Evolutionary conservation across 2,888 invertebrate species (phyloP).

Genomic region (Drosophila barbarae): DNA sequence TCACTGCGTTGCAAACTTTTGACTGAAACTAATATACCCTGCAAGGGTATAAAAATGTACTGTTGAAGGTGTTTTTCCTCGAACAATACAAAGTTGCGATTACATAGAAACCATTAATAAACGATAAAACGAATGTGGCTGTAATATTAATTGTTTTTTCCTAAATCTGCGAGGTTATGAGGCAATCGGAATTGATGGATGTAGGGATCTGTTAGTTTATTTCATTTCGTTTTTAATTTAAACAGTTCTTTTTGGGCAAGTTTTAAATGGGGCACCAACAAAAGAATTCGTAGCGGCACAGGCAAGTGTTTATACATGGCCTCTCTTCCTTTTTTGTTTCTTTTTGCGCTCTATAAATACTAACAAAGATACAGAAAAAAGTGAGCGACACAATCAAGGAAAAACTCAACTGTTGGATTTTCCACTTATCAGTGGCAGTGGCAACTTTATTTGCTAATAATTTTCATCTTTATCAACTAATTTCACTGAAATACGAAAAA

Average conservation of each 20-base stretch:
- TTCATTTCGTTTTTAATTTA: constrained; percentile 1
- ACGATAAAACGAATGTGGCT: background rate
- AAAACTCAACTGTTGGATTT: background rate
- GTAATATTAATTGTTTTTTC: background rate
- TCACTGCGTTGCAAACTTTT: no score
- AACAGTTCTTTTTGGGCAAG: background rate
- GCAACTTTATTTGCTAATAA: background rate
- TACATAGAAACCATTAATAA: background rate
- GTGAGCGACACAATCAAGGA: background rate
- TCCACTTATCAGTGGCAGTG: background rate
- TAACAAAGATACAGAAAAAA: constrained; percentile 18
- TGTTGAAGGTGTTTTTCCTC: background rate
- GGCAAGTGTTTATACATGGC: constrained; percentile 11
- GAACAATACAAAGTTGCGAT: background rate
- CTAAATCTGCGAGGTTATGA: background rate
- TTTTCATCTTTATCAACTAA: background rate
- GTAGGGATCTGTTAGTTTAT: background rate
- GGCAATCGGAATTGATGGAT: background rate
- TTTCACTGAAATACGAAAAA: background rate
- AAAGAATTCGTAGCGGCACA: background rate
- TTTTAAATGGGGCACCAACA: constrained; percentile 12
- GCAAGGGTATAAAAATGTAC: background rate
- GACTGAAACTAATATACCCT: no score
- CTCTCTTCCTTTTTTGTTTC: background rate
- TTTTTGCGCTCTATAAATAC: background rate